Conservation (phyloP, 2,888 invertebrate genomes). For the Oligia strigilis region DNA sequence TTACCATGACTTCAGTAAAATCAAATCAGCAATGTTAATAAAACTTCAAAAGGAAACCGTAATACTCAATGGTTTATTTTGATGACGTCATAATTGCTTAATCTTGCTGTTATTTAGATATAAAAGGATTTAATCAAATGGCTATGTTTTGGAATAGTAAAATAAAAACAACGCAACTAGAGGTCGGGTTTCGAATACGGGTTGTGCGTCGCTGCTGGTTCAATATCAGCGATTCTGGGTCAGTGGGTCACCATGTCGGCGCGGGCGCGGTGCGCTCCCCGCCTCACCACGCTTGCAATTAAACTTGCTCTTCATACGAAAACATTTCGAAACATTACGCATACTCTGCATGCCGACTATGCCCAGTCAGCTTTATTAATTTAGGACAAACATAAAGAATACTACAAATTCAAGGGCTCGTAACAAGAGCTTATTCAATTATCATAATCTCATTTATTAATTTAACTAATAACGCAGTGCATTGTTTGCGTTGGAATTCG, state of each 20-base stretch:
- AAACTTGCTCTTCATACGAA: conserved; percentile 81
- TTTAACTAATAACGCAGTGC: conserved; percentile 47
- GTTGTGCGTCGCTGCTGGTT: conserved; percentile 85
- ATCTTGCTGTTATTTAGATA: conserved; percentile 32
- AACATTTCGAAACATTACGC: conserved; percentile 73
- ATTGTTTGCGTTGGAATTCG: conserved; percentile 56
- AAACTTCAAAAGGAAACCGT: neutral
- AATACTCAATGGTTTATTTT: conserved; percentile 6
- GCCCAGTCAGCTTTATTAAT: conserved; percentile 57
- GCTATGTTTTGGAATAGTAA: conserved; percentile 53
- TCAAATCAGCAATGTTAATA: neutral
- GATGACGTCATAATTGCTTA: conserved; percentile 15
- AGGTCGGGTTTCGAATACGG: conserved; percentile 88
- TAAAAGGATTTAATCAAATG: conserved; percentile 32
- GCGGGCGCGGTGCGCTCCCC: conserved; percentile 74
- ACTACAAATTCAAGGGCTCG: conserved; percentile 49
- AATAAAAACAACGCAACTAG: conserved; percentile 80
- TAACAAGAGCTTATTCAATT: conserved; percentile 44
- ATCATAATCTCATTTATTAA: conserved; percentile 44
- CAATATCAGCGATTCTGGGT: conserved; percentile 90
- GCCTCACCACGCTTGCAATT: conserved; percentile 79
- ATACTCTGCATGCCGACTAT: conserved; percentile 44
- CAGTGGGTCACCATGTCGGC: conserved; percentile 88
- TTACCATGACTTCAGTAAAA: neutral
- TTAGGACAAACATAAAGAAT: conserved; percentile 50